Base-by-base conservation (phyloP, 1,140 invertebrate species). In the Pomacea maculata region DNA sequence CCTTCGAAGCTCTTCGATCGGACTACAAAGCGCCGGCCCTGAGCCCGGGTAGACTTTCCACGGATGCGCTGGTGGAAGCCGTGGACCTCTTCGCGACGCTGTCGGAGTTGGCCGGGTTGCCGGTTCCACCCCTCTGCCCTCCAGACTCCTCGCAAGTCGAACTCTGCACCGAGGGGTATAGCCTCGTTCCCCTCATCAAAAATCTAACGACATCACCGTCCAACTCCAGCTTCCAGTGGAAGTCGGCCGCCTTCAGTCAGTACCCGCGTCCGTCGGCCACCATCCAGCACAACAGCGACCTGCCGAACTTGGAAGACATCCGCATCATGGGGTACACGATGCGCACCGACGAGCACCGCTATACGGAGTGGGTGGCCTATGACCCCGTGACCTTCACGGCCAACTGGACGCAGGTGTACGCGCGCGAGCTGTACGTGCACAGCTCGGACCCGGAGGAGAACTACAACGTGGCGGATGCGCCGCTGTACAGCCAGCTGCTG, bases 41-140 rank as follows among this genome's bases (percentile, higher is more conserved):
- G 34, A 45, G 19, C 21, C 9, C 19, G 74, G 54, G 9, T 19
- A 45, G 75, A 75, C 57, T 77, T 9, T 70, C 77, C 19, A 85
- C 81, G 11, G 61, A 90, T 88, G 74, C 89, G 29, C 82, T 93
- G 2, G 94, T 95, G 0, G 96, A 97, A 92, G 89, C 97, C 6
- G 92, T 97, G 0, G 96, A 97, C 91, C 88, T 97, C 79, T 97
- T 97, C 89, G 96, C 96, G 63, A 97, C 96, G 1, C 87, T 97
- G 81, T 94, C 94, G 12, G 95, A 96, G 83, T 85, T 96, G 71
- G 93, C 94, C 0, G 93, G 93, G 25, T 85, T 95, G 72, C 88
- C 93, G 0, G 70, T 90, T 34, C 87, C 92, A 57, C 90, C 94
- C 85, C 87, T 92, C 25, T 96, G 95, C 90, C 90, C 90, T 72